Base-by-base conservation (phyloP, 2,888 invertebrate genomes). In the Ischnus inquisitorius region DNA sequence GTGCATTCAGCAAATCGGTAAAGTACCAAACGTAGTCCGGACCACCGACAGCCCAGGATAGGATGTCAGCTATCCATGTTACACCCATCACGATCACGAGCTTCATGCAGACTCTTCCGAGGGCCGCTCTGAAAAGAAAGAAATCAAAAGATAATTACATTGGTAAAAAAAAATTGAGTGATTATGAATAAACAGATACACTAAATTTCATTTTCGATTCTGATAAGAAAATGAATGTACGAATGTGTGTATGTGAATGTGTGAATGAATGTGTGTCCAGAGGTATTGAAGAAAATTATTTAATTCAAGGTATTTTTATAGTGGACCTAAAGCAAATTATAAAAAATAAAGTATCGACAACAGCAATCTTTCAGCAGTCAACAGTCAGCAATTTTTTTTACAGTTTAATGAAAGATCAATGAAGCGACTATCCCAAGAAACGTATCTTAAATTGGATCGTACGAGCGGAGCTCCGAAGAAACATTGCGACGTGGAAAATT, bases 61-160 rank as follows among this genome's bases (percentile, higher is more conserved):
- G 94, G 82, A 98, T 96, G 94, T 98, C 98, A 71, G 97, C 96
- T 51, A 94, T 93, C 97, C 97, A 97, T 22, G 96, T 96, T 51
- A 97, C 95, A 62, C 97, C 97, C 97, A 97, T 97, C 14, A 97
- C 97, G 1, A 97, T 95, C 88, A 98, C 97, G 90, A 98, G 95
- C 94, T 98, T 98, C 93, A 97, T 95, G 93, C 98, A 98, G 67
- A 98, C 97, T 88, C 97, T 95, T 14, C 97, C 97, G 88, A 98
- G 93, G 1, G 97, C 97, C 65, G 97, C 97, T 91, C 97, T 96
- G 94, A 16, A 94, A 94, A 83, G 89, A 71, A 88, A 71, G 22
- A 65, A 67, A 6, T 4, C 3, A 48, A 16, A 25, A 16, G 12
- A 34, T 34, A 4, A 34, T 34, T 1, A n/a, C n/a, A n/a, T n/a